Evolutionary conservation across 1,140 invertebrate species (phyloP).

Genomic region (Lepidotrigona ventralis): DNA sequence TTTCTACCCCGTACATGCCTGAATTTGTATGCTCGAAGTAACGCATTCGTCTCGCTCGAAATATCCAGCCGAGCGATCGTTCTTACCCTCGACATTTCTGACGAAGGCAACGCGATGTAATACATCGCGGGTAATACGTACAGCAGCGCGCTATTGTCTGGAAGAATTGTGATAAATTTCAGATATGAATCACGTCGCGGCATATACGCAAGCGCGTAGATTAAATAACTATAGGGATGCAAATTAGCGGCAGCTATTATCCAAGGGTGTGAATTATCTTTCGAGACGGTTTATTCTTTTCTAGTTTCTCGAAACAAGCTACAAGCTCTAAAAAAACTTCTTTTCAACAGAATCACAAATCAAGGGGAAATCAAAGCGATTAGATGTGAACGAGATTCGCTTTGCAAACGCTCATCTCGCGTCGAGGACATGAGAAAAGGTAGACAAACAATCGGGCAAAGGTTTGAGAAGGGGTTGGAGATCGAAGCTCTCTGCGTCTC

Average conservation of each 20-base stretch:
- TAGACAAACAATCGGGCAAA: slow-evolving; percentile 51
- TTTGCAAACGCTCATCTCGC: background rate
- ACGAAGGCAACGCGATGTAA: background rate
- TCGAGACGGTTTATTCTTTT: background rate
- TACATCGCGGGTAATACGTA: no score
- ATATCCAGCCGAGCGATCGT: background rate
- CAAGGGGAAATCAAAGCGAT: no score
- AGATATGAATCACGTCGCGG: background rate
- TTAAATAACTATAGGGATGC: slow-evolving; percentile 1
- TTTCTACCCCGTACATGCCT: background rate
- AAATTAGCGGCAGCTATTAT: slow-evolving; percentile 2
- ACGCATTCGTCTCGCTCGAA: background rate
- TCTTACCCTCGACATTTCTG: background rate
- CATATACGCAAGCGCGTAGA: background rate
- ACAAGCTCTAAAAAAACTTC: no score
- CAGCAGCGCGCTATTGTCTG: background rate
- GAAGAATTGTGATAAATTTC: background rate
- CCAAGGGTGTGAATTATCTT: background rate
- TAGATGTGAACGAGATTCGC: no score
- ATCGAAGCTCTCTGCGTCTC: background rate
- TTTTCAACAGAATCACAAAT: no score
- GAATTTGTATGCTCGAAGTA: background rate
- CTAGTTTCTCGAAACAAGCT: no score
- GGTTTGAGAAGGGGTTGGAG: background rate
- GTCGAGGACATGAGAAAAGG: slow-evolving; percentile 35